Base-by-base conservation (phyloP, 2,888 invertebrate genomes). In the Cheilosia vernalis region DNA sequence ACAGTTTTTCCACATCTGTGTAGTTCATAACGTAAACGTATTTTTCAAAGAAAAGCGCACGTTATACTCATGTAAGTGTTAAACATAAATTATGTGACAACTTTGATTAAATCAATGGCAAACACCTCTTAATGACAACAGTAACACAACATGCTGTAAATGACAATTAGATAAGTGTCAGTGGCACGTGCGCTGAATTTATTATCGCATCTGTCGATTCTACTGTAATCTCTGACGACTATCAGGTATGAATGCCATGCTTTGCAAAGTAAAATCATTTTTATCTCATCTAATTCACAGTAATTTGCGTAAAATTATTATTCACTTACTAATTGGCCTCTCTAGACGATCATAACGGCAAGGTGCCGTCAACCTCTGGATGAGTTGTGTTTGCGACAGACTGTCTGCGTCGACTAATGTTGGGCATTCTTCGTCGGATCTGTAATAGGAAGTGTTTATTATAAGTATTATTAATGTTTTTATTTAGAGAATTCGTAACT, bases 301-400 rank as follows among this genome's bases (percentile, higher is more conserved):
- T 56, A 17, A 17, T n/a, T 19, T 27, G 19, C 44, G 15, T 42
- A 42, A 10, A 55, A 33, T 37, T 72, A 40, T 27, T 69, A 7
- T 61, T 24, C 7, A 74, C 88, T 87, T 88, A 89, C 91, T 89
- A 67, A 91, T 89, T 40, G 91, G 91, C 42, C 91, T 88, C 61
- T 91, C 92, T 1, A 91, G 87, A 0, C 91, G 91, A 89, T 91
- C 91, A 53, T 91, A 91, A 63, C 91, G 91, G 70, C 91, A 91
- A 19, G 91, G 91, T 64, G 91, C 91, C 27, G 91, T 91, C 83
- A 91, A 87, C 51, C 91, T 87, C 24, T 91, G 90, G 21, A 91
- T 90, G 4, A 91, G 89, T 67, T 91, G 90, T 5, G 91, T 90
- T 67, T 91, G 90, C 66, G 91, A 92, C 27, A 91, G 77, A 24